phyloP scores from a whole-genome alignment of 2,888 invertebrate genomes.

The Hybos culiciformis region DNA sequence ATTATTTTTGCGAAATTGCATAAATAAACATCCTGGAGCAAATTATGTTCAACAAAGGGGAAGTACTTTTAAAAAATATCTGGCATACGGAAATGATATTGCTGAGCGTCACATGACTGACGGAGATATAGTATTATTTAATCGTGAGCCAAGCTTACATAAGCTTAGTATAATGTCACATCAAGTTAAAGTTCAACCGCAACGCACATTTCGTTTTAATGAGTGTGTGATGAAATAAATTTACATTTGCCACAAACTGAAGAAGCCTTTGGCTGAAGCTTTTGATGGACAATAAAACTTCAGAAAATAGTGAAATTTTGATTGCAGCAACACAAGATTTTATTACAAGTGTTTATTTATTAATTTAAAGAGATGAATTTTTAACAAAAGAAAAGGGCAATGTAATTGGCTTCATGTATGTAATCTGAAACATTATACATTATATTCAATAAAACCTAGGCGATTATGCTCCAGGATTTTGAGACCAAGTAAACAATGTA shows the following conservation, averaged over 20 bases:
- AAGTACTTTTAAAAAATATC: slow-evolving; percentile 65
- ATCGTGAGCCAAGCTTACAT: slow-evolving; percentile 95
- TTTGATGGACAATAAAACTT: slow-evolving; percentile 98
- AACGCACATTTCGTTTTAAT: slow-evolving; percentile 86
- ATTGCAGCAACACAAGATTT: slow-evolving; percentile 99
- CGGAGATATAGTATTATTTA: slow-evolving; percentile 95
- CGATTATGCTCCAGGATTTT: slow-evolving; percentile 81
- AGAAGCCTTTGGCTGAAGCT: too few relatives aligned
- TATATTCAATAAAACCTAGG: slow-evolving; percentile 80
- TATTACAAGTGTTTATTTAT: slow-evolving; percentile 87
- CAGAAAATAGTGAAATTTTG: slow-evolving; percentile 92
- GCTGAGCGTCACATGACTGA: slow-evolving; percentile 91
- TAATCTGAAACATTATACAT: slow-evolving; percentile 59
- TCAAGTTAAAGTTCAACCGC: slow-evolving; percentile 68
- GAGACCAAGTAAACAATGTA: slow-evolving; percentile 65
- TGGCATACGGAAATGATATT: slow-evolving; percentile 88
- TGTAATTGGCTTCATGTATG: slow-evolving; percentile 68
- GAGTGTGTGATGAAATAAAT: slow-evolving; percentile 99
- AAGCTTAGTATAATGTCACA: slow-evolving; percentile 99
- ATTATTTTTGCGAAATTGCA: slow-evolving; percentile 76
- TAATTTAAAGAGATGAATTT: slow-evolving; percentile 91
- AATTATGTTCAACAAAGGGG: slow-evolving; percentile 86
- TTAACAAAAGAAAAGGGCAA: slow-evolving; percentile 63
- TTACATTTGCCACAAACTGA: slow-evolving; percentile 97
- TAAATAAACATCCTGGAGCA: slow-evolving; percentile 89